A percentile compares a stretch with the other conserved stretches of the same genome.
Evolutionary conservation across 2,888 invertebrate genomes (phyloP).

Genomic region (Stictocephala bisonia): DNA sequence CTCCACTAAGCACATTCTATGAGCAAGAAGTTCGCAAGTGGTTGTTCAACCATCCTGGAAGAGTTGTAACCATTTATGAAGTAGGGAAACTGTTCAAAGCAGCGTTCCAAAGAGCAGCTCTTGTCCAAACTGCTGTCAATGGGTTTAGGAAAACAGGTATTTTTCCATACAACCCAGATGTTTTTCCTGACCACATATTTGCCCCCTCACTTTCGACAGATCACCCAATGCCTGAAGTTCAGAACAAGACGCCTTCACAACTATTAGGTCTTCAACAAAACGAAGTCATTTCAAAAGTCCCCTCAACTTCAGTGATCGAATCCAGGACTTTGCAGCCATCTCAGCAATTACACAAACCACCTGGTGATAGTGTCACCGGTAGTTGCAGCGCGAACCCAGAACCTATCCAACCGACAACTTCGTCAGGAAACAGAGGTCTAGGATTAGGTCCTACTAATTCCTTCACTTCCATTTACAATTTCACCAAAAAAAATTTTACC

Average conservation of each 20-base stretch:
- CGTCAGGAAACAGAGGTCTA: constrained; percentile 32
- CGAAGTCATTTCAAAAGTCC: background rate
- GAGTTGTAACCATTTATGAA: constrained; percentile 57
- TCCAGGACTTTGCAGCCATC: constrained; percentile 4
- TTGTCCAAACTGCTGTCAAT: background rate
- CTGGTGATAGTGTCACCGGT: too few relatives aligned
- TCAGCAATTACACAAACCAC: too few relatives aligned
- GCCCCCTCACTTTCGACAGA: constrained; percentile 19
- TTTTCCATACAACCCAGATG: constrained; percentile 14
- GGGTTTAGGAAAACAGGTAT: constrained; percentile 1
- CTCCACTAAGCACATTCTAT: constrained; percentile 57
- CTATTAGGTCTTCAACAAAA: too few relatives aligned
- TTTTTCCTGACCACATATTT: constrained; percentile 18
- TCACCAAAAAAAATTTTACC: constrained; percentile 26
- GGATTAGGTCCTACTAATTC: background rate
- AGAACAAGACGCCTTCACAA: constrained; percentile 7
- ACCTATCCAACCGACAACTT: constrained; percentile 30
- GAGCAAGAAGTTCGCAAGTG: constrained; percentile 55
- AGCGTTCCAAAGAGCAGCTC: background rate
- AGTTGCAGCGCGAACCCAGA: too few relatives aligned
- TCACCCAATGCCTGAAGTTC: constrained; percentile 15
- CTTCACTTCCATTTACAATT: constrained; percentile 31
- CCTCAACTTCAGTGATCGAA: constrained; percentile 16
- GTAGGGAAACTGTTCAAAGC: constrained; percentile 48
- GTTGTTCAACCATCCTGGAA: constrained; percentile 57